Base-by-base conservation (phyloP, 2,888 invertebrate genomes). In the Keiferia lycopersicella region DNA sequence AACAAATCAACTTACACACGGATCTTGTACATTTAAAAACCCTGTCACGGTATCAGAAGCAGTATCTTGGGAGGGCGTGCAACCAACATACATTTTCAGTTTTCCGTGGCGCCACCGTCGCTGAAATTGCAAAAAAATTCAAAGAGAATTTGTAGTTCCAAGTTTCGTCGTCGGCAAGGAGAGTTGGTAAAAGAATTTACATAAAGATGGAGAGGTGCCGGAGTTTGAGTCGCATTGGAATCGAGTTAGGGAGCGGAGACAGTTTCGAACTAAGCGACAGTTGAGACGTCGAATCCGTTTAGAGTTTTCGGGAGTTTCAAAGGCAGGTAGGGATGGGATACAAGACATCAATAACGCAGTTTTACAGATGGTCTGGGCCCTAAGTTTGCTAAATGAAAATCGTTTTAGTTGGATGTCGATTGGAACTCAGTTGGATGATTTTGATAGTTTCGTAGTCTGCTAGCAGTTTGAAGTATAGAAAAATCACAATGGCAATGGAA, bases 221-320 rank as follows among this genome's bases (percentile, higher is more conserved):
- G 82, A 87, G 86, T 87, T 86, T 78, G 82, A 83, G 80, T 75
- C 84, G 82, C 82, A 84, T 84, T 77, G 77, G 83, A 90, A 91
- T 90, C 86, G 89, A 91, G 91, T 91, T 91, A 90, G 80, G 81
- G 79, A 77, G 73, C 75, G 73, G 74, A 81, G 84, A 75, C 85
- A 90, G 88, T 91, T 90, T 89, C 87, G 88, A 91, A 91, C 88
- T 91, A 91, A 61, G 88, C 91, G 86, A 87, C 83, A 87, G 88
- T 88, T 85, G 86, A 87, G 85, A 89, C 82, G 86, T 84, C 87
- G 87, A 88, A 89, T 88, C 86, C 86, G 87, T 87, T 91, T 90
- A 88, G 78, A 87, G 84, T 87, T 89, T 87, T 84, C 75, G 81
- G 80, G 78, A 79, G 76, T 82, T 83, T 69, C 73, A 73, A 50